These are phyloP conservation scores for Sarcophaga rosellei DNA, from an alignment of 2,888 invertebrate species.

Conservation along the genomic window DNA sequence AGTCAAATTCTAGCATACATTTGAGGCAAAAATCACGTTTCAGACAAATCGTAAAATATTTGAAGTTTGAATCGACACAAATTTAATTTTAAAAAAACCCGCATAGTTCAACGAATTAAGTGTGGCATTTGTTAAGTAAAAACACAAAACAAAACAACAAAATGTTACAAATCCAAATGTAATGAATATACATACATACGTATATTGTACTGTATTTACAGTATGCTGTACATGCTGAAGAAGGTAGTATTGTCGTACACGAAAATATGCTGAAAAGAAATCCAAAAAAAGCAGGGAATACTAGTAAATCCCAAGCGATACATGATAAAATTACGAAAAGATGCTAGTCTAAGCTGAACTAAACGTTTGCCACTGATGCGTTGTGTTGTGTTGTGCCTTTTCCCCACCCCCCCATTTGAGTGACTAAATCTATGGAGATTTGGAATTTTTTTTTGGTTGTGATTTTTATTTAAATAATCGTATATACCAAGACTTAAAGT, in stretches of 20 bases:
- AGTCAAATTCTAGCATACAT: slow-evolving; percentile 20
- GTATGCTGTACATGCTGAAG: not conserved
- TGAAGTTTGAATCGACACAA: slow-evolving; percentile 6
- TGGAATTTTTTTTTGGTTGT: not conserved
- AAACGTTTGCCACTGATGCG: not conserved
- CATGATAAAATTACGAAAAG: slow-evolving; percentile 34
- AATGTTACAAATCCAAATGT: not conserved
- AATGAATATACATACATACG: not conserved
- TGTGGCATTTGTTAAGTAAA: not conserved
- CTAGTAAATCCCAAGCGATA: slow-evolving; percentile 29
- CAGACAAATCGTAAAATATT: slow-evolving; percentile 38
- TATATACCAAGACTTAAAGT: not conserved
- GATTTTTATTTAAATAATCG: not conserved
- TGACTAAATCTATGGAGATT: not conserved
- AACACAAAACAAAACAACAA: not conserved
- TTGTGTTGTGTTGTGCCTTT: too few relatives aligned
- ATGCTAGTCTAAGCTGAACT: slow-evolving; percentile 27
- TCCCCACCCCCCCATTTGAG: not conserved
- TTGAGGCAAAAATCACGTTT: slow-evolving; percentile 48
- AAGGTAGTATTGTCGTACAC: not conserved
- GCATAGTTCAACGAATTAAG: slow-evolving; percentile 4
- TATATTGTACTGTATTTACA: not conserved
- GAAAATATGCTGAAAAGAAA: slow-evolving; percentile 2
- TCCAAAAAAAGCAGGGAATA: slow-evolving; percentile 1
- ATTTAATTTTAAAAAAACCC: slow-evolving; percentile 26